phyloP scores from a whole-genome alignment of 30 jellyfish, hydroid and myxozoan species.

The Hydractinia echinata region DNA sequence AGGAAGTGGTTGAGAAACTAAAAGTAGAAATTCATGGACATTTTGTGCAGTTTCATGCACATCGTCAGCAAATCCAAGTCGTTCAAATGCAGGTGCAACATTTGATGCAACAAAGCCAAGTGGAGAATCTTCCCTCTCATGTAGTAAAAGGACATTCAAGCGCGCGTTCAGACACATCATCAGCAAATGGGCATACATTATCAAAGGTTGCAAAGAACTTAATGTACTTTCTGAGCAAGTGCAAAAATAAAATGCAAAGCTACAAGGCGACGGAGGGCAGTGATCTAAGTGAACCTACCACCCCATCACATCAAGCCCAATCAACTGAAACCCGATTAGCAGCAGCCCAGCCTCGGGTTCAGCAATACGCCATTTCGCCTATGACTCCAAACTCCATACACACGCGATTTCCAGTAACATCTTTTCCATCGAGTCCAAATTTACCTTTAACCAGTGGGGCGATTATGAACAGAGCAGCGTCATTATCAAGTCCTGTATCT shows the following conservation, averaged over 20 bases:
- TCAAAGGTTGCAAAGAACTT: constrained; percentile 79
- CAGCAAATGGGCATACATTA: constrained; percentile 89
- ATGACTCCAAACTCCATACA: too few species aligned
- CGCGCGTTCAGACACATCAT: constrained; percentile 77
- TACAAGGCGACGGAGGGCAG: too few species aligned
- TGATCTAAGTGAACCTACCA: too few species aligned
- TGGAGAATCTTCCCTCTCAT: constrained; percentile 71
- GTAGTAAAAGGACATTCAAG: constrained; percentile 71
- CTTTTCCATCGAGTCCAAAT: too few species aligned
- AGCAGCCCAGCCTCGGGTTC: too few species aligned
- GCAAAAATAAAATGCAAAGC: constrained; percentile 38
- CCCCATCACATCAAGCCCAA: too few species aligned
- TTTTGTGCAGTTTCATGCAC: constrained; percentile 87
- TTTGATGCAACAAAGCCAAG: constrained; percentile 53
- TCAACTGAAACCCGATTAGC: too few species aligned
- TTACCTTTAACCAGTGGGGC: too few species aligned
- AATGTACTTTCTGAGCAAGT: constrained; percentile 77
- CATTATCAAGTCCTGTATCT: too few species aligned
- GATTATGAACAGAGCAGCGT: too few species aligned
- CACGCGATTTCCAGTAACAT: too few species aligned
- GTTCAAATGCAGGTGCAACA: constrained; percentile 83
- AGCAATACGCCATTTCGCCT: too few species aligned
- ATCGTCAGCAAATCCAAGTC: constrained; percentile 83
- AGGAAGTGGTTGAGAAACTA: constrained; percentile 61
- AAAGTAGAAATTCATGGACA: constrained; percentile 85